Conservation (phyloP, 1,140 invertebrate genomes). For the Spodoptera litura region DNA sequence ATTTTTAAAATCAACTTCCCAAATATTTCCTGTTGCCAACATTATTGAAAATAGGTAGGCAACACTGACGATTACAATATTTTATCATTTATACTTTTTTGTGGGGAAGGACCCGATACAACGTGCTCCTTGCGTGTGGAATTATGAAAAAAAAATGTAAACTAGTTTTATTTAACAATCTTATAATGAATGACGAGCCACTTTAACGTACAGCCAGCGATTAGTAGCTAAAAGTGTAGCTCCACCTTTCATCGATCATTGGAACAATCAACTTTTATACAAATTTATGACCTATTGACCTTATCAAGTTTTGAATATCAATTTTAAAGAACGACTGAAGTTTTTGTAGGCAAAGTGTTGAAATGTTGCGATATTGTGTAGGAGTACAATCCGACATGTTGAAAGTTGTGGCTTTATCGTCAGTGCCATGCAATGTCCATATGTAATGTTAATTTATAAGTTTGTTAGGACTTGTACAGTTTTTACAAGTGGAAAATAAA, state of each 20-base stretch:
- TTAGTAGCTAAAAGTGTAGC: slow-evolving; percentile 11
- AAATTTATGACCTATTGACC: slow-evolving; percentile 42
- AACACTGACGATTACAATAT: slow-evolving; percentile 45
- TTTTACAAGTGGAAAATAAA: slow-evolving; percentile 85
- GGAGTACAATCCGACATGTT: slow-evolving; percentile 59
- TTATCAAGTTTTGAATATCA: slow-evolving; percentile 48
- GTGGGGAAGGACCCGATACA: slow-evolving; percentile 28
- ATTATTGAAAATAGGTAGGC: slow-evolving; percentile 39
- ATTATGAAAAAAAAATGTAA: slow-evolving; percentile 25
- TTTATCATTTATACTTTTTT: slow-evolving; percentile 41
- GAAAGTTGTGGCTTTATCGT: slow-evolving; percentile 74
- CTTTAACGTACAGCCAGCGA: slow-evolving; percentile 34
- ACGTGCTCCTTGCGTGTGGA: slow-evolving; percentile 42
- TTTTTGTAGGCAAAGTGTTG: slow-evolving; percentile 57
- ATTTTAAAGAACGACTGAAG: slow-evolving; percentile 58
- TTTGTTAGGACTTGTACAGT: slow-evolving; percentile 86
- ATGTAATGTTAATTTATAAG: slow-evolving; percentile 83
- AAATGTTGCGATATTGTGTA: slow-evolving; percentile 55
- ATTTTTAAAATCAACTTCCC: slow-evolving; percentile 51
- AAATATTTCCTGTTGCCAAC: slow-evolving; percentile 43
- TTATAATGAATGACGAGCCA: slow-evolving; percentile 36
- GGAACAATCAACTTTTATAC: slow-evolving; percentile 42
- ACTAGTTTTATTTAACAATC: slow-evolving; percentile 34
- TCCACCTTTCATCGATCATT: slow-evolving; percentile 41
- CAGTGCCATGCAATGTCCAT: slow-evolving; percentile 85